These are phyloP conservation scores for Lagopus leucura DNA, from an alignment of 2,113 vertebrate species.

Conservation along the genomic window DNA sequence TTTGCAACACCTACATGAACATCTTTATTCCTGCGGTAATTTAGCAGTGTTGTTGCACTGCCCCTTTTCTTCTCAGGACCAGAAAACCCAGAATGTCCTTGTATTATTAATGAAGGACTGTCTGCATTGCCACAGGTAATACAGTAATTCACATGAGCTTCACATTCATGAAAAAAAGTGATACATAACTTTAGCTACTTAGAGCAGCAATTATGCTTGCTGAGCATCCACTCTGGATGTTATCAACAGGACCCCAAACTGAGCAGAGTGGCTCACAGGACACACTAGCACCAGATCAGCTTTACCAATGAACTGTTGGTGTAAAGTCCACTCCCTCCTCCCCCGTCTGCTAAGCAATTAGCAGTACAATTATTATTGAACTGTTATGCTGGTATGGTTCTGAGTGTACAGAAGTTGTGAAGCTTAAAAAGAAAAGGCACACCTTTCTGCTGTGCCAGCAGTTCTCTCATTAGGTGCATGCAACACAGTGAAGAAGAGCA, in stretches of 20 bases:
- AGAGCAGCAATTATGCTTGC: neutral
- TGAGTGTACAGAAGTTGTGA: neutral
- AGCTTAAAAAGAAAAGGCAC: neutral
- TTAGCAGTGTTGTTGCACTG: neutral
- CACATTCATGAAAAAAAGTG: neutral
- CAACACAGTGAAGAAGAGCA: neutral
- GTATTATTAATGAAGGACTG: slow-evolving; percentile 36
- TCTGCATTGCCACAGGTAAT: slow-evolving; percentile 44
- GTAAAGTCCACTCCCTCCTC: neutral
- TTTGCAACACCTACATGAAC: neutral
- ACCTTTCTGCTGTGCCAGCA: neutral
- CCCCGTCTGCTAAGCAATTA: neutral
- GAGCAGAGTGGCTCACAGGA: accelerated
- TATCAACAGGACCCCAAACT: neutral
- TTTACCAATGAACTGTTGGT: neutral
- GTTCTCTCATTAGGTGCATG: neutral
- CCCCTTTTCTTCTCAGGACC: neutral
- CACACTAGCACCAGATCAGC: neutral
- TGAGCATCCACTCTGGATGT: neutral
- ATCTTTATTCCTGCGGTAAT: slow-evolving; percentile 6
- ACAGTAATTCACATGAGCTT: neutral
- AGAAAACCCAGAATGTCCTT: neutral
- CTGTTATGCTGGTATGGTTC: neutral
- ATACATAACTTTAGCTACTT: neutral
- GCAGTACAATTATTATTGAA: neutral